Percentiles rank a stretch among this genome's conserved stretches.
These are phyloP conservation scores for Chaetodon trifascialis DNA, from an alignment of 2,113 vertebrate species.

Conservation along the genomic window DNA sequence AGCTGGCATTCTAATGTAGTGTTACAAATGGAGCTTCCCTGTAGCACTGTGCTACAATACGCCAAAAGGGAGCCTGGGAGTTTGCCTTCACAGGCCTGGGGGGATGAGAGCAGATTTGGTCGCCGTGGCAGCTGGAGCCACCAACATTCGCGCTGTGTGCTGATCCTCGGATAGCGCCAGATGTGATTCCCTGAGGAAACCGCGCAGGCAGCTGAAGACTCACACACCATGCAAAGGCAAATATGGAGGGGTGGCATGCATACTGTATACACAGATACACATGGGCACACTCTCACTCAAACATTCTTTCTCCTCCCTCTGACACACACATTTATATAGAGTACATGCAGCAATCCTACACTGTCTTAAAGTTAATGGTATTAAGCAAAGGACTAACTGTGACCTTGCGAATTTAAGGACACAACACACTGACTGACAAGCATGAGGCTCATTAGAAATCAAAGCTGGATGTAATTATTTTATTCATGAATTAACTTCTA, in stretches of 20 bases:
- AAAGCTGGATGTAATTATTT: neutral
- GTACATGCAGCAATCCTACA: neutral
- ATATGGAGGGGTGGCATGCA: constrained; percentile 4
- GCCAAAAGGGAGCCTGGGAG: constrained; percentile 56
- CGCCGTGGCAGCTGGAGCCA: constrained; percentile 64
- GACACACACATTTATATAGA: neutral
- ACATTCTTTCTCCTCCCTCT: neutral
- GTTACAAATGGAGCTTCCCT: constrained; percentile 72
- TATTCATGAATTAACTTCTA: neutral
- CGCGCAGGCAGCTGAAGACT: constrained; percentile 33
- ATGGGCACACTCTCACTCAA: neutral
- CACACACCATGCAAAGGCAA: constrained; percentile 44
- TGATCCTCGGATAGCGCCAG: constrained; percentile 57
- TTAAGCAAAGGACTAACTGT: neutral
- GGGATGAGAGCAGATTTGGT: constrained; percentile 51
- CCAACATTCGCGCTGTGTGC: constrained; percentile 38
- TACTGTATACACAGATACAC: neutral
- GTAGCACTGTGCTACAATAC: constrained; percentile 45
- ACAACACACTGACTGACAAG: neutral
- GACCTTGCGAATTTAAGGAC: neutral
- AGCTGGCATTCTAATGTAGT: constrained; percentile 36
- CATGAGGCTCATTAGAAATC: neutral
- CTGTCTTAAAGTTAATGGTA: neutral
- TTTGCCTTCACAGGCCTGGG: constrained; percentile 43
- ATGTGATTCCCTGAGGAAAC: constrained; percentile 70